phyloP scores from a whole-genome alignment of 2,113 vertebrate genomes.

The Phylloscopus trochilus region DNA sequence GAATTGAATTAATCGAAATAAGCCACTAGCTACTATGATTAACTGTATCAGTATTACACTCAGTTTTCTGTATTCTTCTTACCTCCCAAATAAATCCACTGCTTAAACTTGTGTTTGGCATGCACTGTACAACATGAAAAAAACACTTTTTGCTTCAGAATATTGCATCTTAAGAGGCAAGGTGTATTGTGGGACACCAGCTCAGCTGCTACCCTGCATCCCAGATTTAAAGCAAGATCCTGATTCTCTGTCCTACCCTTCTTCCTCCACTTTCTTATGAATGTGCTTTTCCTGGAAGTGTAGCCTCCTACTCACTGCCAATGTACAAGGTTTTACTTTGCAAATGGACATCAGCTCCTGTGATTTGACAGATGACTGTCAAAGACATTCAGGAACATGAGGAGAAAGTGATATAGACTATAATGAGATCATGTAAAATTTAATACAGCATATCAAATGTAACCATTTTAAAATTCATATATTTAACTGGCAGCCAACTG shows the following conservation, averaged over 20 bases:
- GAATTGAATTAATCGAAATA: rapidly evolving
- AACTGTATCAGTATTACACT: neutral
- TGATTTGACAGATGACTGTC: neutral
- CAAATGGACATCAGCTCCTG: neutral
- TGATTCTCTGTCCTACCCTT: neutral
- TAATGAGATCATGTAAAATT: neutral
- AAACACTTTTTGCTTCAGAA: neutral
- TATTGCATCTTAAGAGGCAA: neutral
- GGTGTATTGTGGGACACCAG: neutral
- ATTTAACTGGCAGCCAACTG: neutral
- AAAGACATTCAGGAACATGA: neutral
- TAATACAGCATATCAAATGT: neutral
- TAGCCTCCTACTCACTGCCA: neutral
- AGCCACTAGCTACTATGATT: neutral
- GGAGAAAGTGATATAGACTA: neutral
- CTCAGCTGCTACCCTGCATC: rapidly evolving
- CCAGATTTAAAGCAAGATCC: neutral
- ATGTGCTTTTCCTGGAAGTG: neutral
- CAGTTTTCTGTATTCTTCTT: neutral
- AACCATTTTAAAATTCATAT: neutral
- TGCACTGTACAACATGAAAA: neutral
- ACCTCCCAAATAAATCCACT: neutral
- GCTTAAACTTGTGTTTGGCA: neutral
- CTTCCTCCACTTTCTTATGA: neutral
- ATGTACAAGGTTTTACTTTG: neutral